Base-by-base conservation (phyloP, 1,140 invertebrate species). In the Ylistrum balloti region DNA sequence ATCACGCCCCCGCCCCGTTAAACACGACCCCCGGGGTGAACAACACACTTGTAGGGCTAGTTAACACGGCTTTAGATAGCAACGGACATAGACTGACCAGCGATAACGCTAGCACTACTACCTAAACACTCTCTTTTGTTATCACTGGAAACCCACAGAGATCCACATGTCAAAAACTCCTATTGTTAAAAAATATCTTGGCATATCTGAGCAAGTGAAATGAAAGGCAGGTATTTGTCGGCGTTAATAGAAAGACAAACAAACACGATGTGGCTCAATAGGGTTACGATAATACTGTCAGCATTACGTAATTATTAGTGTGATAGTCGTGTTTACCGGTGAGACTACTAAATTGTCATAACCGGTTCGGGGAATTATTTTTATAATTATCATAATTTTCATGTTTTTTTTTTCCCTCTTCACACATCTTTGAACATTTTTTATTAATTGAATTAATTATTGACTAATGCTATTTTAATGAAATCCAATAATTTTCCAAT, bases 401-500 rank as follows among this genome's bases (percentile, higher is more conserved):
- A 28, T 28, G 56, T 74, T 74, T 74, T 11, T 28, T 28, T 74
- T 74, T 74, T 74, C 28, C 22, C 3, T 3, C 22, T n/a, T 74
- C n/a, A 74, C 56, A 74, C 56, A 74, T 28, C 56, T 7, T n/a
- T 74, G 56, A 74, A 28, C 56, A 74, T 28, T 1, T 74, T 74
- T 74, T 74, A 74, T 74, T 74, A 74, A 74, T 74, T 74, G 22
- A 74, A 74, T 74, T 74, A 74, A 74, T 74, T 74, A 74, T 74
- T 74, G 28, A 74, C 5, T 28, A 5, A 28, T 74, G 22, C 56
- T 74, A 74, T 74, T 74, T 74, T 74, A 74, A 74, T 74, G 56
- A 74, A 74, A n/a, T 74, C 22, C 56, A 74, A 74, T 74, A 74
- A 74, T 74, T 28, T 74, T 74, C 0, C n/a, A 74, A 74, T 74